Evolutionary conservation across 1,140 invertebrate genomes (phyloP).

Genomic region (Hypsibius dujardini): DNA sequence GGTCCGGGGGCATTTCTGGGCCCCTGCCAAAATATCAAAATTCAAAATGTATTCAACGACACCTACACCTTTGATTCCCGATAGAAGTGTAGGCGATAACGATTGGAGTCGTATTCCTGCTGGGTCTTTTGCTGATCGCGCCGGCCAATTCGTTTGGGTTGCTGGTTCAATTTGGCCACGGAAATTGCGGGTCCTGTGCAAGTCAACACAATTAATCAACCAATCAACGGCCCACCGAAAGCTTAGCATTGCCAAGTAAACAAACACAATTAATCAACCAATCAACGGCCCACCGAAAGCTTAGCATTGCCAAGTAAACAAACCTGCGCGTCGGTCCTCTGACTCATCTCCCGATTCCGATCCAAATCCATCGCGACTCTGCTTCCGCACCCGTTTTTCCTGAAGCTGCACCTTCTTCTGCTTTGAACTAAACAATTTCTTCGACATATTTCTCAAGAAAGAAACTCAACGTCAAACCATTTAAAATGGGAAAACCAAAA

Average conservation of each 20-base stretch:
- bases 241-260: conserved; percentile 17
- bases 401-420: conserved; percentile 73
- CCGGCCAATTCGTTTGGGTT: conserved; percentile 23
- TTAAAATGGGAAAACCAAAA: neutral
- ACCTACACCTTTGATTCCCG: conserved; percentile 28
- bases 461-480: too few species aligned
- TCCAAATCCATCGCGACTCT: conserved; percentile 21
- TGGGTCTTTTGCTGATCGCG: conserved; percentile 22
- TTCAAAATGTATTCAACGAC: neutral
- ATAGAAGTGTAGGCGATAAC: conserved; percentile 34
- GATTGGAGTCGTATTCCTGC: conserved; percentile 23
- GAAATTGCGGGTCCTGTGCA: too few species aligned
- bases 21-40: neutral
- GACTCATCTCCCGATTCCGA: too few species aligned
- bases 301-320: too few species aligned
- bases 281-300: too few species aligned
- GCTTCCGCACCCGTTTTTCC: conserved; percentile 46
- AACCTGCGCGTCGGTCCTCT: too few species aligned
- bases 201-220: too few species aligned
- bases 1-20: neutral
- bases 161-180: conserved; percentile 21
- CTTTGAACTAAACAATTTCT: conserved; percentile 63
- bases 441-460: conserved; percentile 21
- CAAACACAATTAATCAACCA: too few species aligned
- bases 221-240: conserved; percentile 18